Evolutionary conservation across 2,113 vertebrate genomes (phyloP).

Genomic region (Sitta europaea): DNA sequence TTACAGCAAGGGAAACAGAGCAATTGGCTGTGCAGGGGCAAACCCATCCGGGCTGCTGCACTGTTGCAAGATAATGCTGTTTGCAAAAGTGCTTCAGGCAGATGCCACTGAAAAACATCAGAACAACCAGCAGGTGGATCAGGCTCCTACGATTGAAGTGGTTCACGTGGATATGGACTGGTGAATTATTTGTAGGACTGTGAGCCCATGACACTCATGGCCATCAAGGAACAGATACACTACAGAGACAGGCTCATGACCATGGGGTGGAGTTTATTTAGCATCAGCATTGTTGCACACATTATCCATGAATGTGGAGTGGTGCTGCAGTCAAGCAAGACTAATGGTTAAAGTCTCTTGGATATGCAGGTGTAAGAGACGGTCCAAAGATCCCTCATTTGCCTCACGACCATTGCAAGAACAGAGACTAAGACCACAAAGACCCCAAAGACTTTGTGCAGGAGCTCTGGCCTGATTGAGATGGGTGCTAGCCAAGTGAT

Average conservation of each 20-base stretch:
- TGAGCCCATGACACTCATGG: too few species aligned
- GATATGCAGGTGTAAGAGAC: too few species aligned
- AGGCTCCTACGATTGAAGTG: neutral
- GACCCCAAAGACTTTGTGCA: too few species aligned
- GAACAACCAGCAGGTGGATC: neutral
- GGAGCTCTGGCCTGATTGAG: too few species aligned
- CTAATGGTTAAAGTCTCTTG: neutral
- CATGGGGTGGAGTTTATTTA: accelerated
- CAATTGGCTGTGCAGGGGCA: neutral
- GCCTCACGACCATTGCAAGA: too few species aligned
- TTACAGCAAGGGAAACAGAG: neutral
- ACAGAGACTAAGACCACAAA: too few species aligned
- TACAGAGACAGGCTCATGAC: neutral
- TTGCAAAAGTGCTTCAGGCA: neutral
- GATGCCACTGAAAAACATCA: neutral
- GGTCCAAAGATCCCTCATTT: too few species aligned
- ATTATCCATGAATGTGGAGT: neutral
- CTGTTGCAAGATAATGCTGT: neutral
- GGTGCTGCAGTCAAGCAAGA: neutral
- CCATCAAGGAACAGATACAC: neutral
- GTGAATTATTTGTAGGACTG: neutral
- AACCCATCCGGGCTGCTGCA: neutral
- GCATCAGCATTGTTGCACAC: neutral
- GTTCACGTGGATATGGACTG: neutral
- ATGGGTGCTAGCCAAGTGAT: too few species aligned